Conservation (phyloP, 2,797 vertebrate species). For the Galago senegalensis region DNA sequence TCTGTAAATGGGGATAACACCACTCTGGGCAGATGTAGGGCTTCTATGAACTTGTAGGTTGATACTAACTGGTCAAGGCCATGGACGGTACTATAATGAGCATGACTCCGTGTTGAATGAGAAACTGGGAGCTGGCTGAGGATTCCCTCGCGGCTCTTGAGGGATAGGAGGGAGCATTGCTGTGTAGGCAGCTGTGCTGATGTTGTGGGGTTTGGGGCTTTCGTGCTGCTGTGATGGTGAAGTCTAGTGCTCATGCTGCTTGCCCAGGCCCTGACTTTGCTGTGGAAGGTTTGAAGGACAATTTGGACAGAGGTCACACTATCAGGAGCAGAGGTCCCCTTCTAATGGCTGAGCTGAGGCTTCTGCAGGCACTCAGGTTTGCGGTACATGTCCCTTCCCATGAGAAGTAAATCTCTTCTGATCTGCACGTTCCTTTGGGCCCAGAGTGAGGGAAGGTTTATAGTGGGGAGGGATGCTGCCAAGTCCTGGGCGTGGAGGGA, state of each 20-base stretch:
- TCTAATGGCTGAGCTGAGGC: background rate
- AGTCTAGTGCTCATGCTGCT: accelerated
- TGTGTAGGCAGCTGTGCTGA: accelerated
- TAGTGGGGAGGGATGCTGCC: too few relatives aligned
- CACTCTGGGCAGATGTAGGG: accelerated
- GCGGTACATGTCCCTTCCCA: accelerated
- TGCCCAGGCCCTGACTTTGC: background rate
- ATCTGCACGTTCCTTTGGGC: background rate
- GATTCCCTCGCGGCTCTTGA: background rate
- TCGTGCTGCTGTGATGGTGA: background rate
- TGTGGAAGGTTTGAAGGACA: background rate
- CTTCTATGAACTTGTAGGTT: background rate
- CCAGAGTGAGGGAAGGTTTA: background rate
- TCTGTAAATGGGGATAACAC: background rate
- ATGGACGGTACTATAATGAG: accelerated
- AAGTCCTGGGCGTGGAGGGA: accelerated
- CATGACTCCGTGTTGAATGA: accelerated
- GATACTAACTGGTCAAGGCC: too few relatives aligned
- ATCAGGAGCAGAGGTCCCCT: background rate
- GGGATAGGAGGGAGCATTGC: accelerated
- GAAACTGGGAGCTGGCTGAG: background rate
- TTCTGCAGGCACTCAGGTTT: background rate
- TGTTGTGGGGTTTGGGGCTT: background rate
- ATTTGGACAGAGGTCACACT: background rate
- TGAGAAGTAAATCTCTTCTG: too few relatives aligned